phyloP scores from a whole-genome alignment of 2,797 vertebrate genomes.

The Zalophus californianus region DNA sequence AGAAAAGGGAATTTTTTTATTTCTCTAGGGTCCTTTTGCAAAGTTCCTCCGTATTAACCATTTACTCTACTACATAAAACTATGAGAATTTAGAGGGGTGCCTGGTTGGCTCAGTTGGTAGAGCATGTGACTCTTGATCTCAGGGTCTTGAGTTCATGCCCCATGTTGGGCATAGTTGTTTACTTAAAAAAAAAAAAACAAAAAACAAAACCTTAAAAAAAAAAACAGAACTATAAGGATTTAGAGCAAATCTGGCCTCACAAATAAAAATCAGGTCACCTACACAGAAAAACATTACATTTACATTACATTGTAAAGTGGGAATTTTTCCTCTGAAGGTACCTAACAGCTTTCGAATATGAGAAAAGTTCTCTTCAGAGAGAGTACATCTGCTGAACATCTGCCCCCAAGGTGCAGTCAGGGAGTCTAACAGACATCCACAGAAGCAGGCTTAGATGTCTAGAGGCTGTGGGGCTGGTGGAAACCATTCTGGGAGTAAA shows the following conservation, averaged over 20 bases:
- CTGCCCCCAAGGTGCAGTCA: not conserved
- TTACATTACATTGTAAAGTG: not conserved
- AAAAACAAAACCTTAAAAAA: not conserved
- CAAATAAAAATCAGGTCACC: slow-evolving; percentile 53
- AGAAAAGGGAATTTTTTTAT: slow-evolving; percentile 48
- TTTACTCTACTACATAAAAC: slow-evolving; percentile 49
- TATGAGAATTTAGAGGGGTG: not conserved
- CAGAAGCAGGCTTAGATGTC: not conserved
- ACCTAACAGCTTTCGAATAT: not conserved
- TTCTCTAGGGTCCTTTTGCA: slow-evolving; percentile 53
- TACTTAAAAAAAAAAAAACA: not conserved
- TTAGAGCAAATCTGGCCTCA: slow-evolving; percentile 42
- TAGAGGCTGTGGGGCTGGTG: not conserved
- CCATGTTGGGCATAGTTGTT: not conserved
- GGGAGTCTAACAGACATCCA: not conserved
- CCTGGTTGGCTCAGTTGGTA: not conserved
- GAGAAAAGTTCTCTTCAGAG: not conserved
- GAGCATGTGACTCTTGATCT: not conserved
- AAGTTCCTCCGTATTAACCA: slow-evolving; percentile 42
- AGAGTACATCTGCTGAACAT: not conserved
- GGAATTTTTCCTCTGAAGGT: not conserved
- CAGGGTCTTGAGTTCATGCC: not conserved
- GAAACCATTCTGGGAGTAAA: not conserved
- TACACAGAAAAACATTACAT: not conserved
- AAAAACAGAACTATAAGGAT: not conserved